A percentile compares a stretch with the other conserved stretches of the same genome.
Conservation (phyloP, 2,888 invertebrate species). For the Drosophila austrosaltans region DNA sequence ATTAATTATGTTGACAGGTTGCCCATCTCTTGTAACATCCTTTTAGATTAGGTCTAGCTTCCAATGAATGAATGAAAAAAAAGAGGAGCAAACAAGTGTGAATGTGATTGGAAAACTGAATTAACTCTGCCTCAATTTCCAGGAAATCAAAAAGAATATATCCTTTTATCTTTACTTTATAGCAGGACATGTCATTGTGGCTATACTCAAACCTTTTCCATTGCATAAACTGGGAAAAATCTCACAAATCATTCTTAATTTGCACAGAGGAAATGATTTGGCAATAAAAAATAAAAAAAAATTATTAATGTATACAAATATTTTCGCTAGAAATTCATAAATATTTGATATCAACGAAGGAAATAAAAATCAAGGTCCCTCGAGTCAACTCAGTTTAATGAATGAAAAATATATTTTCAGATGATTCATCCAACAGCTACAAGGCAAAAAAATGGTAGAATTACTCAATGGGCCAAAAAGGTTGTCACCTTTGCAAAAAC, state of each 20-base stretch:
- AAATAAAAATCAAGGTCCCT: constrained; percentile 45
- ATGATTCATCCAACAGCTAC: constrained; percentile 27
- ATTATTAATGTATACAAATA: constrained; percentile 50
- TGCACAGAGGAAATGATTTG: constrained; percentile 68
- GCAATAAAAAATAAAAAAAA: constrained; percentile 35
- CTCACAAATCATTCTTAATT: constrained; percentile 30
- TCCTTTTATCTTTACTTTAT: constrained; percentile 14
- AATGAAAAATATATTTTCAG: constrained; percentile 52
- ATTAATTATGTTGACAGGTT: constrained; percentile 77
- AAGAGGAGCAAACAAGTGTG: constrained; percentile 13
- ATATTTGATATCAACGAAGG: constrained; percentile 48
- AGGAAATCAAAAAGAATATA: constrained; percentile 15
- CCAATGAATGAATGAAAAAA: constrained; percentile 37
- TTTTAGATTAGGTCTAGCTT: constrained; percentile 19
- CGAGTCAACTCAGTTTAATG: constrained; percentile 27
- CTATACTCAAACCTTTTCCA: constrained; percentile 26
- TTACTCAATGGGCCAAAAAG: constrained; percentile 25
- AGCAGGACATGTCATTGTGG: not conserved
- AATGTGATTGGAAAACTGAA: constrained; percentile 43
- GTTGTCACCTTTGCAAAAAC: constrained; percentile 51
- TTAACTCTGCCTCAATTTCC: constrained; percentile 47
- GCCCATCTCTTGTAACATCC: constrained; percentile 53
- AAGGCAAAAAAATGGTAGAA: constrained; percentile 9
- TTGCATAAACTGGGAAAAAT: constrained; percentile 55
- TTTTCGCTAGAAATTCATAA: constrained; percentile 67